Base-by-base conservation (phyloP, 2,888 invertebrate species). In the Aelia acuminata region DNA sequence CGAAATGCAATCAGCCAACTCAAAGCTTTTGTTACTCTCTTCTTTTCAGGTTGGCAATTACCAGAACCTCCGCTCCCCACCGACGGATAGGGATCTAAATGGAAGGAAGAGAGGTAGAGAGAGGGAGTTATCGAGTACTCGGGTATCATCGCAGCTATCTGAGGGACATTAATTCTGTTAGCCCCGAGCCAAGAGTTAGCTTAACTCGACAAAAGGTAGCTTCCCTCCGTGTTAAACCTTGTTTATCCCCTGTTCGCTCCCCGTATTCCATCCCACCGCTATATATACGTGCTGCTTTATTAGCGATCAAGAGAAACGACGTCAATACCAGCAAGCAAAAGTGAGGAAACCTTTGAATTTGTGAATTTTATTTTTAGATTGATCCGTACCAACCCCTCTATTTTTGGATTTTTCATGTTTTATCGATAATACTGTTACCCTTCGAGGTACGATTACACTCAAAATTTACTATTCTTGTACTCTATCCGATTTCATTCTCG, bases 121-220 rank as follows among this genome's bases (percentile, higher is more conserved):
- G 63, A 70, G 63, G 18, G 1, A 35, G 35, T 70, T 70, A 70
- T 70, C 63, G 63, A 70, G 26, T 11, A 26, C 57, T 57, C 57
- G 26, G 57, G 63, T 70, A 70, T 70, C 63, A 70, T 70, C 22
- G 18, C 13, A 35, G 31, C 63, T 70, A 70, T 35, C 63, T 70
- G 22, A 22, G 63, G 18, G 35, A 35, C 63, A 70, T 70, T 70
- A 70, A 70, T 70, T 70, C 63, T 70, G 63, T 70, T 70, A 70
- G 63, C 63, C 35, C 63, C 31, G 26, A 70, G 63, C 35, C 31
- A 20, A 1, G 63, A 70, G 63, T 70, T 70, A 20, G 31, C 31
- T 35, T 35, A 35, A 35, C 63, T 35, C 63, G 35, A 70, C 63
- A 70, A 70, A 70, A 70, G 63, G 63, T 13, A 70, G 13, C 63